Evolutionary conservation across 2,888 invertebrate genomes (phyloP).

Genomic region (Schrankia costaestrigalis): DNA sequence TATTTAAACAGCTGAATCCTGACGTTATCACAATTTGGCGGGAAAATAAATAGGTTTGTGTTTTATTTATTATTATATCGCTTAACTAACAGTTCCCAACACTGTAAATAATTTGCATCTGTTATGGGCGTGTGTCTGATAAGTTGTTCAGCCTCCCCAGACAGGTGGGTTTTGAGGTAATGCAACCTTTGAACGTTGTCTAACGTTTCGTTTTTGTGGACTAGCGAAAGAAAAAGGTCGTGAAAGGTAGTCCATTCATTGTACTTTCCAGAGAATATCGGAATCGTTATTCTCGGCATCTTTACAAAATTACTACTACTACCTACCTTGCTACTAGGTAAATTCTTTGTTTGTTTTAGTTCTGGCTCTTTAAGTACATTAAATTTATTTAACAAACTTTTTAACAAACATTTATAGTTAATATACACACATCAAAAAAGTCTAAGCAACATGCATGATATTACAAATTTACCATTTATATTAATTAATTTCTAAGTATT

Average conservation of each 20-base stretch:
- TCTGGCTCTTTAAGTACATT: not conserved
- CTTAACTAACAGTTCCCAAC: constrained; percentile 19
- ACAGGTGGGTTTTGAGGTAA: not conserved
- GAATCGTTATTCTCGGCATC: not conserved
- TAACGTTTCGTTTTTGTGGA: not conserved
- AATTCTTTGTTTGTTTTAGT: too few relatives aligned
- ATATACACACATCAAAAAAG: too few relatives aligned
- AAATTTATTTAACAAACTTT: not conserved
- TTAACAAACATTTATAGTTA: not conserved
- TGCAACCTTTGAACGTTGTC: not conserved
- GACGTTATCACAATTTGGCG: too few relatives aligned
- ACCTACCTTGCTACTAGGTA: too few relatives aligned
- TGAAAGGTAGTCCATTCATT: not conserved
- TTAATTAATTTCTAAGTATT: too few relatives aligned
- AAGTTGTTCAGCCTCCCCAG: constrained; percentile 17
- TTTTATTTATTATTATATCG: constrained; percentile 28
- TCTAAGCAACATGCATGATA: too few relatives aligned
- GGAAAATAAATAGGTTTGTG: too few relatives aligned
- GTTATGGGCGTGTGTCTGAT: constrained; percentile 23
- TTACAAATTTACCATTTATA: too few relatives aligned
- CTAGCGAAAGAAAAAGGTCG: not conserved
- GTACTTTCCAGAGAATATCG: not conserved
- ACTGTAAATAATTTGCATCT: constrained; percentile 17
- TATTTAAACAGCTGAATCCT: too few relatives aligned
- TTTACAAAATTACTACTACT: not conserved